Conservation (phyloP, 2,113 vertebrate species). For the Campylorhamphus procurvoides region DNA sequence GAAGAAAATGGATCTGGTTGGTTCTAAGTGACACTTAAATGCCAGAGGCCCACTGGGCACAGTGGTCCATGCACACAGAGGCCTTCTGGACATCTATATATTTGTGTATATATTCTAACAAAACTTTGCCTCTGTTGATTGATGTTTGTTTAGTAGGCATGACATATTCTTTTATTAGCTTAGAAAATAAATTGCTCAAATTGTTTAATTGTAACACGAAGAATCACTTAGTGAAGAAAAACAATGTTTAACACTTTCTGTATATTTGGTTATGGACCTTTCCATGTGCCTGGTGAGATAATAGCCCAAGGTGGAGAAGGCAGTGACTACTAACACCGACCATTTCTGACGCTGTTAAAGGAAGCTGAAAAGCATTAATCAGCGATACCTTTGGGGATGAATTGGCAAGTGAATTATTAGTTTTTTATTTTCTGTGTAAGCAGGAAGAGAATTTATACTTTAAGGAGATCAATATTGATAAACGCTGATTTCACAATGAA, state of each 20-base stretch:
- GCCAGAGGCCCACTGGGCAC: neutral
- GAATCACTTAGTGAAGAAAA: neutral
- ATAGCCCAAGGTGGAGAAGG: neutral
- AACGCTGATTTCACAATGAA: neutral
- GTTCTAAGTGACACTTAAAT: neutral
- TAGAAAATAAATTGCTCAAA: neutral
- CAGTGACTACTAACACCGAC: neutral
- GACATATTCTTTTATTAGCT: neutral
- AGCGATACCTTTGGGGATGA: neutral
- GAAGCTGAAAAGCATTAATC: neutral
- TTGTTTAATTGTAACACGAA: neutral
- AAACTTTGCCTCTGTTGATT: neutral
- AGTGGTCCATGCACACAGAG: neutral
- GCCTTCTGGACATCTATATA: neutral
- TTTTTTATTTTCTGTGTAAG: neutral
- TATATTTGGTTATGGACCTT: neutral
- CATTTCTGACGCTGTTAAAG: neutral
- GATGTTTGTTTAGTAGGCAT: neutral
- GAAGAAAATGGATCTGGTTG: neutral
- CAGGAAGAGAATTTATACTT: neutral
- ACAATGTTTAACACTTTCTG: neutral
- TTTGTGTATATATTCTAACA: neutral
- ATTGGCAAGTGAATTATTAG: neutral
- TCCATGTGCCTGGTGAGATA: neutral
- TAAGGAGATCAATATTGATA: slow-evolving; percentile 31